Evolutionary conservation across 2,797 vertebrate genomes (phyloP), one percentile per base, ranked within the genome.

Genomic region (Megalops cyprinoides): DNA sequence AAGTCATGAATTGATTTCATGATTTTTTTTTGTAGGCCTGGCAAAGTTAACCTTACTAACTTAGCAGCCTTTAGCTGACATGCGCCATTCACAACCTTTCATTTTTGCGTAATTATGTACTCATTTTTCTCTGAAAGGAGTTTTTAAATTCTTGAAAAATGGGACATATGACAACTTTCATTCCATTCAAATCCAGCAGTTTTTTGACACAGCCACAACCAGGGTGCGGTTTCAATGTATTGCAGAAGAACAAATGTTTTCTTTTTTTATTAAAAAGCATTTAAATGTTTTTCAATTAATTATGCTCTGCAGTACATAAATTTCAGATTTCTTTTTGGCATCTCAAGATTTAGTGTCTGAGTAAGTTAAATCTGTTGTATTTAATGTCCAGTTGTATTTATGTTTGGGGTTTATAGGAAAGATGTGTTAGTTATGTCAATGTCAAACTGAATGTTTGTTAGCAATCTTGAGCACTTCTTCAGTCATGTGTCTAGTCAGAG

Each of bases 401-500:
- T 60, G 56, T n/a, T n/a, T n/a, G n/a, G n/a, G n/a, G n/a, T n/a
- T n/a, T n/a, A n/a, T n/a, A n/a, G n/a, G n/a, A n/a, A 78, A 67
- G 42, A 62, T 48, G 67, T 74, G 76, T n/a, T n/a, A n/a, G n/a
- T n/a, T 18, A 81, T 56, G 46, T 34, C 48, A 74, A 78, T 34
- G 48, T 60, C 55, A 76, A 74, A 56, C 18, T 23, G 44, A 67
- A 53, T 48, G 60, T 67, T 55, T 49, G 34, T 42, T 12, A 6
- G 48, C 77, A 31, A 31, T 65, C 15, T 65, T 37, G 20, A 37
- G 34, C 25, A 62, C 28, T 15, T 44, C 46, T 10, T 10, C 60
- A 62, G 4, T 62, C 55, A 56, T n/a, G 15, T 31, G 23, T 58
- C 15, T 4, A 37, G 28, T 65, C 34, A 34, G 37, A 62, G 46